These are phyloP conservation scores for Cephus pulcher DNA, from an alignment of 2,888 invertebrate genomes.

Conservation along the genomic window DNA sequence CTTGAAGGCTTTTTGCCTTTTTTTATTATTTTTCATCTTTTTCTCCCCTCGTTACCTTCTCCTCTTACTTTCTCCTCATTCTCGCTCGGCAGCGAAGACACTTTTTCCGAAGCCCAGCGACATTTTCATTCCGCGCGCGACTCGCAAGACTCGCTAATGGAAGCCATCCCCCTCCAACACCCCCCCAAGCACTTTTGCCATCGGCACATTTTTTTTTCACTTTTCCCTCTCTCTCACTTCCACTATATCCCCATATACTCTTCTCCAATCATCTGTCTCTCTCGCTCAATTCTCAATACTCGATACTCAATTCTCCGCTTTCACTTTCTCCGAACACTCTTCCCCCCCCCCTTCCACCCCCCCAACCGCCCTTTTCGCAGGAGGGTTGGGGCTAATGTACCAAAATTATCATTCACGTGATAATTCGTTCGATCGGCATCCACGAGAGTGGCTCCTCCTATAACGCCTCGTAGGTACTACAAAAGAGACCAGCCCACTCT, in stretches of 20 bases:
- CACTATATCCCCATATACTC: constrained; percentile 23
- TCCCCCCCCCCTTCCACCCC: background rate
- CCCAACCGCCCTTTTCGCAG: constrained; percentile 7
- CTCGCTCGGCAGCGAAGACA: background rate
- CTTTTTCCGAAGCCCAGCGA: too few species aligned
- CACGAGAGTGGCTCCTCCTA: background rate
- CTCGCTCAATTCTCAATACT: constrained; percentile 17
- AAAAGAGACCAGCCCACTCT: background rate
- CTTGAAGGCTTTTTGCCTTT: too few species aligned
- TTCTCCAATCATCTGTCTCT: constrained; percentile 14
- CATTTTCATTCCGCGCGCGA: too few species aligned
- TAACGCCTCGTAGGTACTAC: background rate
- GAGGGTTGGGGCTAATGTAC: background rate
- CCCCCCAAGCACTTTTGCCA: constrained; percentile 23
- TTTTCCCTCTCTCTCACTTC: constrained; percentile 18
- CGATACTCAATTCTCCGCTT: constrained; percentile 21
- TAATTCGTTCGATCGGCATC: background rate
- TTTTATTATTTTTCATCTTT: background rate
- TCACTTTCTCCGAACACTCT: constrained; percentile 5
- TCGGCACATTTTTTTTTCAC: constrained; percentile 17
- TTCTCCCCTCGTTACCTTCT: constrained; percentile 6
- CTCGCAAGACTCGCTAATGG: background rate
- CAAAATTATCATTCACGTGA: background rate
- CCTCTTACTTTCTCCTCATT: constrained; percentile 6
- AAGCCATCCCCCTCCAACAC: background rate